A percentile compares a stretch with the other conserved stretches of the same genome.
phyloP scores from a whole-genome alignment of 2,888 invertebrate genomes.

The Drosophila kokeensis region DNA sequence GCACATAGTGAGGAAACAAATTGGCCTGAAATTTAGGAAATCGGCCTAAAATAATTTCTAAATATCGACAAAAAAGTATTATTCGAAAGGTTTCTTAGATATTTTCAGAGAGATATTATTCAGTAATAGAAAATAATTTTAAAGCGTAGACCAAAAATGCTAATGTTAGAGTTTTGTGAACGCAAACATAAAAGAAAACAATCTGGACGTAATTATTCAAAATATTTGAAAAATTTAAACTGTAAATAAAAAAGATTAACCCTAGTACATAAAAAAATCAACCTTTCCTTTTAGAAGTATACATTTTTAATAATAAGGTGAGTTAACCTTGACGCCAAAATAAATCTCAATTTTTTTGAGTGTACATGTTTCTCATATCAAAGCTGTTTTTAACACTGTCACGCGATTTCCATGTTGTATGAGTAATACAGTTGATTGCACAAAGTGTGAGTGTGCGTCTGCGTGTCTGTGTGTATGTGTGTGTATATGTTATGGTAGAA shows the following conservation, averaged over 20 bases:
- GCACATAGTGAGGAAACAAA: no score
- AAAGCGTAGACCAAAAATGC: no score
- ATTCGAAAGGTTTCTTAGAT: no score
- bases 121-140: no score
- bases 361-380: background rate
- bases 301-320: background rate
- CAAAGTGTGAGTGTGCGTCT: slow-evolving; percentile 4
- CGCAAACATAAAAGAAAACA: no score
- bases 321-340: background rate
- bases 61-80: background rate
- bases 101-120: no score
- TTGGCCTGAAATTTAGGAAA: no score
- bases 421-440: slow-evolving; percentile 62
- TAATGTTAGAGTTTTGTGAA: no score
- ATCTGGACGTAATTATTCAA: no score
- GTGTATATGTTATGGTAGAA: slow-evolving; percentile 17
- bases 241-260: no score
- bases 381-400: slow-evolving; percentile 8
- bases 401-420: slow-evolving; percentile 49
- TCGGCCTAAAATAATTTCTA: background rate
- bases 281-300: background rate
- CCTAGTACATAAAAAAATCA: background rate
- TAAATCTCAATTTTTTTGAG: background rate
- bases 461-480: background rate
- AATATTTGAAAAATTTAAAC: no score